These are phyloP conservation scores for Limosa lapponica DNA, from an alignment of 2,797 vertebrate species.

Conservation along the genomic window DNA sequence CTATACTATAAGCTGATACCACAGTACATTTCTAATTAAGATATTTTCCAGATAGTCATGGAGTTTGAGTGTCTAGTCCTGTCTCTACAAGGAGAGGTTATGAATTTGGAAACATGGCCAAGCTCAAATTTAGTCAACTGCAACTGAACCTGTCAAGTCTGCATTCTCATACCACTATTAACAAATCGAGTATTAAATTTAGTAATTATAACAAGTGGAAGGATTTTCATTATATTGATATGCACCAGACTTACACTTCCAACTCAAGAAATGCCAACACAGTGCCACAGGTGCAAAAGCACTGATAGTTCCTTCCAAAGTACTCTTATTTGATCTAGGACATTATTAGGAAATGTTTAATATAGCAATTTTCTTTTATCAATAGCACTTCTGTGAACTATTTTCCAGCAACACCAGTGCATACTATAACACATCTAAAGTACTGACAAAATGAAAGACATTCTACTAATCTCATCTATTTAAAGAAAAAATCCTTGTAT, in stretches of 20 bases:
- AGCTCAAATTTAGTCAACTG: background rate
- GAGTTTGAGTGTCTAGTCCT: background rate
- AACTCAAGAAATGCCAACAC: background rate
- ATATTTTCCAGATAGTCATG: background rate
- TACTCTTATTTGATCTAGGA: background rate
- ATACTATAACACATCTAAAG: background rate
- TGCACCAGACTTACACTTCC: background rate
- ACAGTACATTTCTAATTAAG: background rate
- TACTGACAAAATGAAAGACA: background rate
- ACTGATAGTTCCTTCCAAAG: background rate
- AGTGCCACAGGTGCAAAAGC: background rate
- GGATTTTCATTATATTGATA: background rate
- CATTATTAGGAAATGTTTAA: background rate
- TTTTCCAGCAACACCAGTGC: background rate
- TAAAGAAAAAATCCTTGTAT: background rate
- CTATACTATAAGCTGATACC: background rate
- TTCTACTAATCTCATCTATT: background rate
- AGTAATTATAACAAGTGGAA: background rate
- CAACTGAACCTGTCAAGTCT: background rate
- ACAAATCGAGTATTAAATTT: background rate
- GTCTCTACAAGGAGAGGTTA: background rate
- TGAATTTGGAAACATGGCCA: background rate
- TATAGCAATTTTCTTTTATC: background rate
- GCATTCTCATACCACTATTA: background rate
- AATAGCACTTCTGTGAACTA: background rate